Base-by-base conservation (phyloP, 2,888 invertebrate species). In the Synergus itoensis region DNA sequence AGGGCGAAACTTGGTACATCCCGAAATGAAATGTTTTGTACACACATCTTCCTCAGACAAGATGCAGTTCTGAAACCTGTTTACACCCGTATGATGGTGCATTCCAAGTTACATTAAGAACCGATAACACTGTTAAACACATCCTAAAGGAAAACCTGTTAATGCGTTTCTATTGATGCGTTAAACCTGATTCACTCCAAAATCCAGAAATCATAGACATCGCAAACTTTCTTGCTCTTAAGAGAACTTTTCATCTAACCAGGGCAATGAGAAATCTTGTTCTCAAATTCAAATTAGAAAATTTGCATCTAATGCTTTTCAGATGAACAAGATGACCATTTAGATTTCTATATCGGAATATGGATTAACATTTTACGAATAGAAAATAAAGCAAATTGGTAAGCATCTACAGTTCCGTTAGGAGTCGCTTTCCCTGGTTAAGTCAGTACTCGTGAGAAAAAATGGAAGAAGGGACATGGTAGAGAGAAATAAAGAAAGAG, bases 391-490 rank as follows among this genome's bases (percentile, higher is more conserved):
- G 21, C 21, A 18, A n/a, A 60, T 60, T 53, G 8, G 11, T 62
- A 28, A 57, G 18, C 18, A 5, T 28, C 62, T 62, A 28, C 11
- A 62, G 62, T 62, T 62, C 62, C 62, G 62, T 62, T 14, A 62
- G 21, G 28, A 62, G 62, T 62, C 7, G 62, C 62, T 62, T 62
- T 62, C 62, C 62, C 62, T 28, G 62, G 28, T 21, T 62, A 62
- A 62, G 62, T 62, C 53, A 18, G 53, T 18, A 57, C 53, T 62
- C 21, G 62, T 62, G 64, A 63, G 40, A 75, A 45, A 48, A 75
- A 75, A 78, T 75, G 40, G 62, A 48, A 43, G 48, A 60, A 63
- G 78, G 75, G 69, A 78, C 18, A 45, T 78, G 73, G n/a, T 14
- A 63, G 14, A 43, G 45, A 76, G 41, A 43, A 43, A 36, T 36